Conservation (phyloP, 2,888 invertebrate species). For the Leptopilina drosophilae region DNA sequence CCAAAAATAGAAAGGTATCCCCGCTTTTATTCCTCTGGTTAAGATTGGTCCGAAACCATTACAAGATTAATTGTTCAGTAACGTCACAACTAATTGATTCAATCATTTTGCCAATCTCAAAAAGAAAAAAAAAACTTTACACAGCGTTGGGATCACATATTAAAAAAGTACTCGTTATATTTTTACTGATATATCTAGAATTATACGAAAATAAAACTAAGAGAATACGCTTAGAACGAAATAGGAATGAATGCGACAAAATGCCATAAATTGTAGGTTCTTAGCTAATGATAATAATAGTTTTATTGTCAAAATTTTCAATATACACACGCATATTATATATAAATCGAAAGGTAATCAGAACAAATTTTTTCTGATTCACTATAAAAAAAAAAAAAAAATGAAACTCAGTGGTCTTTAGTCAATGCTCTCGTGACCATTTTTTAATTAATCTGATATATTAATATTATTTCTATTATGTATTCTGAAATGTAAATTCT, state of each 20-base stretch:
- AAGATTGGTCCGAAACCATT: background rate
- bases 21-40: background rate
- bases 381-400: background rate
- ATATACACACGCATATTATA: too few species aligned
- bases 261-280: slow-evolving; percentile 26
- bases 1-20: slow-evolving; percentile 19
- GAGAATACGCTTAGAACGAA: slow-evolving; percentile 35
- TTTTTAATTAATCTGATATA: slow-evolving; percentile 3
- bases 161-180: slow-evolving; percentile 24
- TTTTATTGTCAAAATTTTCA: background rate
- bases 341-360: background rate
- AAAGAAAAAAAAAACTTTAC: too few species aligned
- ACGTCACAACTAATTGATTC: background rate
- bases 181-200: slow-evolving; percentile 21
- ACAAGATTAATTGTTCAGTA: background rate
- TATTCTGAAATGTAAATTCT: background rate
- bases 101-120: slow-evolving; percentile 22
- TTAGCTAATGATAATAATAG: background rate
- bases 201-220: background rate
- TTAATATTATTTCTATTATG: slow-evolving; percentile 20
- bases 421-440: slow-evolving; percentile 13
- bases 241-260: slow-evolving; percentile 10
- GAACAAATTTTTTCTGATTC: background rate
- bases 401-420: slow-evolving; percentile 25
- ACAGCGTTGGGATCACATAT: slow-evolving; percentile 1